Percentiles rank a stretch among this genome's conserved stretches.
These are phyloP conservation scores for Drosophila pseudotakahashii DNA, from an alignment of 2,888 invertebrate genomes.

Conservation along the genomic window DNA sequence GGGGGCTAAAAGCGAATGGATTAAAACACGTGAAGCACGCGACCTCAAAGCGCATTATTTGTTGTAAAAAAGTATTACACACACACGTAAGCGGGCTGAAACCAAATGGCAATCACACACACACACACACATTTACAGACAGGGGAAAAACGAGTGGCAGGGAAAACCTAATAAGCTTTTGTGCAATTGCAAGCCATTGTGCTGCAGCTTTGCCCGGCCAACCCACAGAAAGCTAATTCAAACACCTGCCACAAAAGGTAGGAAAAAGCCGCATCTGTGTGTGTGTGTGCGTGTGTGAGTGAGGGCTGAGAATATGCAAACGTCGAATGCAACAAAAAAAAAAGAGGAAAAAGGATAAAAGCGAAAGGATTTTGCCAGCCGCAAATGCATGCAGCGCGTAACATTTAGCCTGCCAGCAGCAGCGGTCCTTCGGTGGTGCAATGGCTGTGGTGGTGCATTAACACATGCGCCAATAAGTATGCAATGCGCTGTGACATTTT, in stretches of 20 bases:
- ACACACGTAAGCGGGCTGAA: conserved; percentile 3
- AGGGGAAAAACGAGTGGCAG: conserved; percentile 15
- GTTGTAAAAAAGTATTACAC: conserved; percentile 63
- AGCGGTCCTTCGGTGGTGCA: conserved; percentile 7
- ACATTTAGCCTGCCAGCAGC: conserved; percentile 69
- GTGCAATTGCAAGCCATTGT: conserved; percentile 70
- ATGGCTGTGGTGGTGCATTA: conserved; percentile 64
- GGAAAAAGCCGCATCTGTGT: conserved; percentile 23
- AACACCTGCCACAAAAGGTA: conserved; percentile 74
- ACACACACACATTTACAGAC: conserved; percentile 4
- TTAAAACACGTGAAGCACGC: conserved; percentile 51
- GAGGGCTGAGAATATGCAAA: conserved; percentile 39
- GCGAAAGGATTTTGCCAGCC: conserved; percentile 68
- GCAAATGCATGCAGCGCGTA: conserved; percentile 71
- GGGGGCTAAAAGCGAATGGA: conserved; percentile 33
- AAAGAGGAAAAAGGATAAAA: conserved; percentile 32
- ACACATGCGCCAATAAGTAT: conserved; percentile 79
- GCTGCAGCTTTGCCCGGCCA: conserved; percentile 47
- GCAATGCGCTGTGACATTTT: conserved; percentile 81
- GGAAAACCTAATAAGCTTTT: conserved; percentile 73
- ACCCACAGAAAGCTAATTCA: conserved; percentile 72
- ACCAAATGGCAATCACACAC: conserved; percentile 46
- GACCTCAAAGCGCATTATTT: conserved; percentile 74
- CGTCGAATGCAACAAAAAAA: conserved; percentile 52
- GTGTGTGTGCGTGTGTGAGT: no score